phyloP scores from a whole-genome alignment of 2,888 invertebrate species.

The Sarcophaga subvicina region DNA sequence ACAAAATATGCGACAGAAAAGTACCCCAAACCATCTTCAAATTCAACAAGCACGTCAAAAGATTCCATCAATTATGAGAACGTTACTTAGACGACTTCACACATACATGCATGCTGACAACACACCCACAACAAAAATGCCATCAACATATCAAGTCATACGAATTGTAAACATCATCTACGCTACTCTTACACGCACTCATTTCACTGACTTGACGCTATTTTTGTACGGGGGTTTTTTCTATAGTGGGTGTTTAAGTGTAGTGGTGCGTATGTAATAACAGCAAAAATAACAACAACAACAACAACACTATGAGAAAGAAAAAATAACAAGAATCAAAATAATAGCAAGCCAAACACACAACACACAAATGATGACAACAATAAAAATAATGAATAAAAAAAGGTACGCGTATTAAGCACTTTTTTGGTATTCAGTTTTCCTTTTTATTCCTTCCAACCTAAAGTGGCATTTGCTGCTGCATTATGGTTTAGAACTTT shows the following conservation, averaged over 20 bases:
- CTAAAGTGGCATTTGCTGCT: conserved; percentile 53
- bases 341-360: conserved; percentile 1
- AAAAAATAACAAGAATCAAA: conserved; percentile 1
- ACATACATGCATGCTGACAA: background rate
- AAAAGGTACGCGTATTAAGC: conserved; percentile 39
- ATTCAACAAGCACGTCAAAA: too few relatives aligned
- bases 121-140: conserved; percentile 8
- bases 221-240: too few relatives aligned
- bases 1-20: too few relatives aligned
- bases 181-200: background rate
- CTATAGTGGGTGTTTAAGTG: background rate
- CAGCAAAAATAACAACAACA: too few relatives aligned
- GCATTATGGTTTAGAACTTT: conserved; percentile 48
- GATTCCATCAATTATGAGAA: too few relatives aligned
- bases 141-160: conserved; percentile 28
- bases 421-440: conserved; percentile 4
- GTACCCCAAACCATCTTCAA: too few relatives aligned
- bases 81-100: background rate
- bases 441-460: background rate
- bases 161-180: too few relatives aligned
- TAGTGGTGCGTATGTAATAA: conserved; percentile 31
- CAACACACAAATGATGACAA: conserved; percentile 5
- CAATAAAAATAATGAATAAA: conserved; percentile 14
- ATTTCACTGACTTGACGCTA: conserved; percentile 9
- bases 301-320: background rate